These are phyloP conservation scores for Clarias magur DNA, from an alignment of 2,113 vertebrate species.

Conservation along the genomic window DNA sequence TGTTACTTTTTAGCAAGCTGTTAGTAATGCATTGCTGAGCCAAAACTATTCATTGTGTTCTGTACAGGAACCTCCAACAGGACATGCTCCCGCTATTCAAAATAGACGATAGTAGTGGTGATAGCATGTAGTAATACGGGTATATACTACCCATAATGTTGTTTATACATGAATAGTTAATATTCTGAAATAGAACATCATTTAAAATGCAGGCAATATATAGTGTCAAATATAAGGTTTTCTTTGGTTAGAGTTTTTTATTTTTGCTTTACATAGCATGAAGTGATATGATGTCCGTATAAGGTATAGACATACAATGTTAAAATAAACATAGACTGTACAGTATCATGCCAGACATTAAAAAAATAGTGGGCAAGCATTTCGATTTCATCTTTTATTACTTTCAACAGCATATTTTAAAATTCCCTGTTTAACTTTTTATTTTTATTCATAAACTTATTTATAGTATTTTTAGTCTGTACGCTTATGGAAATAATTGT, in stretches of 20 bases:
- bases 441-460: neutral
- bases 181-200: neutral
- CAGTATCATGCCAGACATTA: neutral
- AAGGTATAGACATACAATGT: neutral
- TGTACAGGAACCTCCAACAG: neutral
- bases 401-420: neutral
- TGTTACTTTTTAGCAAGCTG: neutral
- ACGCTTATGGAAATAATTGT: slow-evolving; percentile 8
- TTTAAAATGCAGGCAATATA: neutral
- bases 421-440: neutral
- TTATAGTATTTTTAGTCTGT: neutral
- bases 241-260: neutral
- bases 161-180: neutral
- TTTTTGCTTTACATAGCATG: too few species aligned
- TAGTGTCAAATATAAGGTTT: neutral
- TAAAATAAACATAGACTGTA: neutral
- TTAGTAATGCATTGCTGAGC: neutral
- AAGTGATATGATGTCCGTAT: too few species aligned
- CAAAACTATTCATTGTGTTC: neutral
- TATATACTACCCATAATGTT: neutral
- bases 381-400: neutral
- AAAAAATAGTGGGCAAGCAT: neutral
- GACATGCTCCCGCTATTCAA: too few species aligned
- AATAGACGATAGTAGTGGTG: too few species aligned
- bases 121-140: neutral